A percentile compares a stretch with the other conserved stretches of the same genome.
Conservation (phyloP, 2,888 invertebrate species). For the Nemapogon koenigi region DNA sequence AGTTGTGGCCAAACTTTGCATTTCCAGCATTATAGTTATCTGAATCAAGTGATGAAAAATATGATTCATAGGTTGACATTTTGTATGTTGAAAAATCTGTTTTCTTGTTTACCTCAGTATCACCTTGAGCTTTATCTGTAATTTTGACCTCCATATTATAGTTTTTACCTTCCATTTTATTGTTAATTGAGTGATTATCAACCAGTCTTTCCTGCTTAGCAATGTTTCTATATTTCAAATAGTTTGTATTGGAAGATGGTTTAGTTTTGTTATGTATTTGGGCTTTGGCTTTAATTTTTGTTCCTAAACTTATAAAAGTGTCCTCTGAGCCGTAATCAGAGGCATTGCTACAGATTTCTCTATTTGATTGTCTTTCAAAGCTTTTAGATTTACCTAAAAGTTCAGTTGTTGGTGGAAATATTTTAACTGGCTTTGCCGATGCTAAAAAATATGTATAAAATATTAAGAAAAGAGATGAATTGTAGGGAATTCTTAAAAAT, state of each 20-base stretch:
- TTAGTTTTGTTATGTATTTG: constrained; percentile 39
- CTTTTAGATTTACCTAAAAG: constrained; percentile 31
- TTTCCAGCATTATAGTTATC: constrained; percentile 16
- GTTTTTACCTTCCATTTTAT: constrained; percentile 23
- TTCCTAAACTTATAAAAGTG: constrained; percentile 54
- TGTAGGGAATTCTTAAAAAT: constrained; percentile 4
- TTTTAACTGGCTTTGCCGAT: constrained; percentile 34
- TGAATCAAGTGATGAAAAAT: constrained; percentile 37
- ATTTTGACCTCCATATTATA: constrained; percentile 50
- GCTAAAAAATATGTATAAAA: constrained; percentile 25
- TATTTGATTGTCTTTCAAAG: constrained; percentile 24
- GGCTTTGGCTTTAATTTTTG: constrained; percentile 59
- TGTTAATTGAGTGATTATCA: constrained; percentile 30
- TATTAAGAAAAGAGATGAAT: constrained; percentile 7
- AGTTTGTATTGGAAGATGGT: constrained; percentile 28
- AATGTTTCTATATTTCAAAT: constrained; percentile 39
- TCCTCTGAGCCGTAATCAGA: constrained; percentile 59
- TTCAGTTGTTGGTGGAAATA: constrained; percentile 45
- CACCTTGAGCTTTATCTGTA: constrained; percentile 25
- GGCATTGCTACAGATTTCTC: constrained; percentile 45
- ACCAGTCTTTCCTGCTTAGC: constrained; percentile 34
- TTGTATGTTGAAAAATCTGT: constrained; percentile 30
- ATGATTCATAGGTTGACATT: constrained; percentile 37
- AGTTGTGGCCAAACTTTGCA: too few species aligned
- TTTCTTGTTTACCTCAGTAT: background rate